Base-by-base conservation (phyloP, 2,113 vertebrate genomes). In the Panthera leo region DNA sequence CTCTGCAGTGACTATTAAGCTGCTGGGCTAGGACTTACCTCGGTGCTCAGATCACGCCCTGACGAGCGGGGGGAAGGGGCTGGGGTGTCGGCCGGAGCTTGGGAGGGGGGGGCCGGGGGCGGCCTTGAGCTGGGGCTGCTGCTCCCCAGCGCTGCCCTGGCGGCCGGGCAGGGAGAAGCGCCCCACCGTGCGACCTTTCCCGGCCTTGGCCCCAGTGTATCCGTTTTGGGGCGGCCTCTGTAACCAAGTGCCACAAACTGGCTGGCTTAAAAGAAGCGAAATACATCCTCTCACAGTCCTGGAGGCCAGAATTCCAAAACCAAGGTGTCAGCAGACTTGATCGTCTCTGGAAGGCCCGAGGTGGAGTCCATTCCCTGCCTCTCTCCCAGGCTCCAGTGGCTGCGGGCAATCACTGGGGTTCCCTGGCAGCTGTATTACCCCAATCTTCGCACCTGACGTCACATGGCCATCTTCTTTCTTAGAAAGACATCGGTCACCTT, bases 1-100 rank as follows among this genome's bases (percentile, higher is more conserved):
- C 95, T 83, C 89, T 53, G 80, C 55, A 65, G 78, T 3, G 55
- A 79, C 78, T 11, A 13, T 39, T 90, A 95, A 94, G 75, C 96
- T 67, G 87, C 94, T 53, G 39, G 42, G 55, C 34, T 39, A 87
- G 39, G 88, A 39, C 51, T 67, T 58, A 11, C 5, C 10, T 67
- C 55, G 39, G 25, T 5, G 42, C 25, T 0, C 29, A 7, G 51
- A 73, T 80, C 65, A 19, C 65, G 7, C 55, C 45, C 67, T 53
- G 36, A 61, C 10, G 5, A 25, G 67, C 14, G 0, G 0, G 11
- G 19, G 10, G 27, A 5, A 3, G 18, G 23, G 18, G 15, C 14
- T 12, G 3, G 63, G 51, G 75, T 7, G 34, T 4, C 4, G 34
- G 53, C 53, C 5, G 5, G 48, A 21, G 36, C 4, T 18, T 4